A percentile compares a stretch with the other conserved stretches of the same genome.
phyloP scores from a whole-genome alignment of 2,888 invertebrate species.

The Ecliptopera silaceata region DNA sequence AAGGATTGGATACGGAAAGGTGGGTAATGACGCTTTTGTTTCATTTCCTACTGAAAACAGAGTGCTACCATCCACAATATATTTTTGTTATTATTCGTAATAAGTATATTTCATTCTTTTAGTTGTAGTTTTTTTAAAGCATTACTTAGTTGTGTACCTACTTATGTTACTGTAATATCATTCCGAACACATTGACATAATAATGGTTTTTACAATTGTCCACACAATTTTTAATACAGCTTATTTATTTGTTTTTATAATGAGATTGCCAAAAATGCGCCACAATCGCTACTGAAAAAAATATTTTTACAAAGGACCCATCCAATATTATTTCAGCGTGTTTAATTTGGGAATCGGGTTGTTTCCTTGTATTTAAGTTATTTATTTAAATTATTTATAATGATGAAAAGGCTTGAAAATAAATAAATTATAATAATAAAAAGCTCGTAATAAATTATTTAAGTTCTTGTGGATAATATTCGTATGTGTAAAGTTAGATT shows the following conservation, averaged over 20 bases:
- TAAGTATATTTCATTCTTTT: neutral
- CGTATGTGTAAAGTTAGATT: no score
- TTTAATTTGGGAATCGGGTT: neutral
- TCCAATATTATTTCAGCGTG: neutral
- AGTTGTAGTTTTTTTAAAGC: no score
- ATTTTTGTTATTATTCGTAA: neutral
- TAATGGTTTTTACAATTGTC: no score
- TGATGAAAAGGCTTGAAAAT: no score
- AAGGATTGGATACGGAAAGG: constrained; percentile 70
- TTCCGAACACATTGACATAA: no score
- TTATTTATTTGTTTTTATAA: constrained; percentile 13
- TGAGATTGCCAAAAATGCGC: neutral
- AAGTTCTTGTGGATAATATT: neutral
- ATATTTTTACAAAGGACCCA: neutral
- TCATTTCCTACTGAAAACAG: constrained; percentile 17
- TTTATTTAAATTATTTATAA: neutral
- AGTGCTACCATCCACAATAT: constrained; percentile 4
- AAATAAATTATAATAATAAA: neutral
- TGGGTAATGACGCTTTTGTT: constrained; percentile 47
- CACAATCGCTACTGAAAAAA: neutral
- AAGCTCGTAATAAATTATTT: neutral
- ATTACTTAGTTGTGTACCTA: no score
- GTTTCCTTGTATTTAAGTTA: neutral
- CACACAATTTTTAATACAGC: no score
- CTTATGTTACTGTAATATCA: no score